Conservation (phyloP, 2,888 invertebrate species). For the Meandrusa payeni region DNA sequence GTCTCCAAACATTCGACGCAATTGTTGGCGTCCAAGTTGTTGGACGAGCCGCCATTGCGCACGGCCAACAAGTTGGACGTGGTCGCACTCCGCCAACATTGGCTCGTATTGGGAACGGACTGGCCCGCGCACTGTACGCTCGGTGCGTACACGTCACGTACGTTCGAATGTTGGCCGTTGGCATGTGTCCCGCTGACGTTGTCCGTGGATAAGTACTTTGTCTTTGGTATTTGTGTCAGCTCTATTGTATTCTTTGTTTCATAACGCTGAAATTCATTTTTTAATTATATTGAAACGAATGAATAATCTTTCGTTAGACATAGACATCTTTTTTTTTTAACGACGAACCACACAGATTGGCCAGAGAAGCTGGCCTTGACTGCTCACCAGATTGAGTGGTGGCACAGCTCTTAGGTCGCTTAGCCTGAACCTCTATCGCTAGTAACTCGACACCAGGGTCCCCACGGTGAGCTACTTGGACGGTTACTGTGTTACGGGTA, state of each 20-base stretch:
- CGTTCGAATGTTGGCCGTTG: not conserved
- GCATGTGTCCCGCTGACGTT: not conserved
- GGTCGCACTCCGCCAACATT: constrained; percentile 3
- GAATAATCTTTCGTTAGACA: too few relatives aligned
- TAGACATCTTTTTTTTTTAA: too few relatives aligned
- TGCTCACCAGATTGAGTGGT: too few relatives aligned
- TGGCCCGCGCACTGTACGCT: not conserved
- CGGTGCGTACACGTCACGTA: not conserved
- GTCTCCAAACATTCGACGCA: constrained; percentile 21
- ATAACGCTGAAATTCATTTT: constrained; percentile 17
- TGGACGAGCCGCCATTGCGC: not conserved
- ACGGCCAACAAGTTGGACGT: constrained; percentile 1
- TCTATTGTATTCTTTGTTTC: constrained; percentile 14
- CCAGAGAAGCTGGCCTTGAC: too few relatives aligned
- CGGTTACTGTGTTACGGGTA: too few relatives aligned
- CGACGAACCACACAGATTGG: too few relatives aligned
- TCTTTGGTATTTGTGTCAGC: constrained; percentile 19
- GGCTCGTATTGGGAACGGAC: constrained; percentile 3
- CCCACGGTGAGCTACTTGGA: too few relatives aligned
- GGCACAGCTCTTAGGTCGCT: too few relatives aligned
- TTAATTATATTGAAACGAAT: too few relatives aligned
- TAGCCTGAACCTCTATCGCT: too few relatives aligned
- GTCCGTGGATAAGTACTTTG: constrained; percentile 4
- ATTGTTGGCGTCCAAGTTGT: constrained; percentile 15
- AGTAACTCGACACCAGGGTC: too few relatives aligned